Conservation (phyloP, 2,797 vertebrate species). For the Threskiornis aethiopicus region DNA sequence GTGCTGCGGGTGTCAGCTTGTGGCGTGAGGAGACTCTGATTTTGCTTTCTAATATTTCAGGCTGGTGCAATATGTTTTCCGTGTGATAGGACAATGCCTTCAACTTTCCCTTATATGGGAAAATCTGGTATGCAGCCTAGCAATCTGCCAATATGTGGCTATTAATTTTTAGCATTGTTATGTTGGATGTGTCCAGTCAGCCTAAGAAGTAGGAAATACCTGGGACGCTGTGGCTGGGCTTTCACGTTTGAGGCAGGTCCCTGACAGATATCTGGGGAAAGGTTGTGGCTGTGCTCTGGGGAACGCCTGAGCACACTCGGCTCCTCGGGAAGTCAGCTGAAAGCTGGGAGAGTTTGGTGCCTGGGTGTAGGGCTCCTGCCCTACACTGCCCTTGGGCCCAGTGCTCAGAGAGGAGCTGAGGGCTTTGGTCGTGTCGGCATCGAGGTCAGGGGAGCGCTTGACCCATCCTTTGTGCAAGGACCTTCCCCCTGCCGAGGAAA, state of each 20-base stretch:
- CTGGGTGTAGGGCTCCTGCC: background rate
- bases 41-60: conserved; percentile 19
- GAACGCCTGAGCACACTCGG: background rate
- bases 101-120: conserved; percentile 66
- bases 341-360: background rate
- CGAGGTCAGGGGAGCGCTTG: background rate
- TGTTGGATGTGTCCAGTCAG: background rate
- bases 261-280: background rate
- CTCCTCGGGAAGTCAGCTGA: background rate
- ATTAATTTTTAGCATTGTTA: conserved; percentile 37
- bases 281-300: background rate
- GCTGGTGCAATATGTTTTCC: conserved; percentile 36
- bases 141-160: conserved; percentile 8
- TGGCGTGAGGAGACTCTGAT: background rate
- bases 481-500: background rate
- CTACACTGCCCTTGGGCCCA: background rate
- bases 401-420: background rate
- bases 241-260: background rate
- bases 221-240: background rate
- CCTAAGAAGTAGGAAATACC: background rate
- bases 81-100: conserved; percentile 59
- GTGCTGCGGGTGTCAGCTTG: background rate
- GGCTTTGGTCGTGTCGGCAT: background rate
- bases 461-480: background rate
- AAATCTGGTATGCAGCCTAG: conserved; percentile 51